These are phyloP conservation scores for Caenorhabditis sinica DNA, from an alignment of 2,888 invertebrate genomes.

Conservation along the genomic window DNA sequence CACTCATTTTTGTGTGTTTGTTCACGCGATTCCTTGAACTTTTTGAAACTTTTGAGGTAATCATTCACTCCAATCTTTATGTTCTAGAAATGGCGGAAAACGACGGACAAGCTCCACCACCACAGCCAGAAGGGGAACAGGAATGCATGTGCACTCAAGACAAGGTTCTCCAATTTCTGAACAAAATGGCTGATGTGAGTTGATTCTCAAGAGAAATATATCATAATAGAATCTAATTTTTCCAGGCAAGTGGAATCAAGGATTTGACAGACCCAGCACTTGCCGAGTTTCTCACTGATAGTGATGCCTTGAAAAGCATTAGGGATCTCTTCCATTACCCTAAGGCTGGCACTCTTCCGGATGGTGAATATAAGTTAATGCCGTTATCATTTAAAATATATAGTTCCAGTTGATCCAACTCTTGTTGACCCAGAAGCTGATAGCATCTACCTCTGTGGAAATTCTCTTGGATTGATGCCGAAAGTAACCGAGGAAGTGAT, in stretches of 20 bases:
- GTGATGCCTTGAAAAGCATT: slow-evolving; percentile 70
- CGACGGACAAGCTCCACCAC: slow-evolving; percentile 50
- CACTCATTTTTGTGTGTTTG: slow-evolving; percentile 10
- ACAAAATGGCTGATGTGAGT: slow-evolving; percentile 68
- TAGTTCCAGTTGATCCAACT: slow-evolving; percentile 67
- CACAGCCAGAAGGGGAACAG: slow-evolving; percentile 45
- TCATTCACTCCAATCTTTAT: neutral
- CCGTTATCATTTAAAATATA: neutral
- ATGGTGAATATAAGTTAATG: slow-evolving; percentile 64
- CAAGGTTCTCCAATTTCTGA: slow-evolving; percentile 66
- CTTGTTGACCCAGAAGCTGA: slow-evolving; percentile 84
- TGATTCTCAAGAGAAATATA: neutral
- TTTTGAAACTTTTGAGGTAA: neutral
- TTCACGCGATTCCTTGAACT: neutral
- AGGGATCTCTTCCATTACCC: slow-evolving; percentile 79
- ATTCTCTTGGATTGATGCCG: slow-evolving; percentile 87
- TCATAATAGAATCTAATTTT: too few relatives aligned
- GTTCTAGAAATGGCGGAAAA: slow-evolving; percentile 31
- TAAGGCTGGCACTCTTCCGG: slow-evolving; percentile 77
- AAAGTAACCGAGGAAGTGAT: slow-evolving; percentile 84
- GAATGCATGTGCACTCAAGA: slow-evolving; percentile 68
- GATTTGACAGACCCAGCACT: slow-evolving; percentile 67
- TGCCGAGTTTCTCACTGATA: slow-evolving; percentile 68
- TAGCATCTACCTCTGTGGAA: slow-evolving; percentile 86
- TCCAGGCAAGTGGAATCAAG: slow-evolving; percentile 63